Conservation (phyloP, 2,888 invertebrate genomes). For the Drosophila prostipennis region DNA sequence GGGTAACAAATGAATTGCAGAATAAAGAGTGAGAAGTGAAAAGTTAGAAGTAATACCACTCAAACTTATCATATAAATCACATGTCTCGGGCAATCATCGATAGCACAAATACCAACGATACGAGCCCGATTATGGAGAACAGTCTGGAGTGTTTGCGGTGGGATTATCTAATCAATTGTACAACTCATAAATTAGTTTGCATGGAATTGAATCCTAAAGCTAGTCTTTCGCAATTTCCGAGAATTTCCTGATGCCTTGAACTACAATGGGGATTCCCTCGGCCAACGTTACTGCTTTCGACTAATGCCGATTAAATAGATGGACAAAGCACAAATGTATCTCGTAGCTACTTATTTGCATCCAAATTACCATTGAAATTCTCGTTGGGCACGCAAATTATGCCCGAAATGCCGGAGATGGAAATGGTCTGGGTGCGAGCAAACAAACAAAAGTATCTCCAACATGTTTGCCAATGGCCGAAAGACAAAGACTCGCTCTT, state of each 20-base stretch:
- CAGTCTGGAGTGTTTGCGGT: slow-evolving; percentile 16
- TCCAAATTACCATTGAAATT: slow-evolving; percentile 55
- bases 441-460: slow-evolving; percentile 55
- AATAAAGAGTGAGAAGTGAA: slow-evolving; percentile 7
- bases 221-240: background rate
- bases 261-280: slow-evolving; percentile 10
- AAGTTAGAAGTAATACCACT: slow-evolving; percentile 3
- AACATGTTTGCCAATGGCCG: slow-evolving; percentile 40
- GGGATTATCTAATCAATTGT: slow-evolving; percentile 39
- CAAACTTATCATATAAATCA: slow-evolving; percentile 44
- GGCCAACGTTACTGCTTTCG: background rate
- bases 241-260: slow-evolving; percentile 6
- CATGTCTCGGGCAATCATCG: slow-evolving; percentile 51
- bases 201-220: slow-evolving; percentile 18
- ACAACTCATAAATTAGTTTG: slow-evolving; percentile 33
- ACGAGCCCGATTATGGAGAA: slow-evolving; percentile 41
- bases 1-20: background rate
- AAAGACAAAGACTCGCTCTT: slow-evolving; percentile 36
- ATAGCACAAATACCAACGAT: slow-evolving; percentile 23
- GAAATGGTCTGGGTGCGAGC: slow-evolving; percentile 20
- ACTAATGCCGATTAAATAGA: slow-evolving; percentile 10
- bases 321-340: slow-evolving; percentile 28
- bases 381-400: slow-evolving; percentile 67
- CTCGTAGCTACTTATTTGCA: slow-evolving; percentile 53
- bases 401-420: slow-evolving; percentile 47